Evolutionary conservation across 2,888 invertebrate genomes (phyloP), one percentile per base, ranked within the genome.

Genomic region (Epinotia brunnichana): DNA sequence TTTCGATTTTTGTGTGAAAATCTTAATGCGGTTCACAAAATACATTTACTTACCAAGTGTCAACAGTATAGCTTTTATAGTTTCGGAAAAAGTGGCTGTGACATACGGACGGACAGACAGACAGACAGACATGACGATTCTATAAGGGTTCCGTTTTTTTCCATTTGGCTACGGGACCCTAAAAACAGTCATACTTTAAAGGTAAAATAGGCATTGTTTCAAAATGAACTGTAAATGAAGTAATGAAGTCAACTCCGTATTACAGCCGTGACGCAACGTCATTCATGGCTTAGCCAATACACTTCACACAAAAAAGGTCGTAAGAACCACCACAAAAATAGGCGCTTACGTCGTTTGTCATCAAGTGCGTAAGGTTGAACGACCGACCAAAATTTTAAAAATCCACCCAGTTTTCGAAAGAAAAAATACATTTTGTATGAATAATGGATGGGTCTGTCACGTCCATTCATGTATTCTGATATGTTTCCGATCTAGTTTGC

Each of bases 341-440:
- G 61, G 35, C 72, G 39, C 24, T 62, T 72, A 72, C 10, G 17
- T 10, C 53, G 10, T 56, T 68, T 19, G 2, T n/a, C 7, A 11
- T 0, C 17, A 48, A 10, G 3, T 4, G 0, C 17, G 51, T 10
- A 69, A 62, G 81, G 92, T 86, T 90, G 86, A 92, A 90, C 76
- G 92, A 87, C 91, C 92, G 88, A 78, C 90, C 87, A 88, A 87
- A 85, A 87, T 91, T 86, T 90, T 87, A 88, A 88, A 79, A 82
- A 85, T 84, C 82, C 84, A 87, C 88, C 89, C 85, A 90, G 86
- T 87, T 90, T 84, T 87, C 78, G 82, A 86, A 84, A 78, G 74
- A 77, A 80, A 83, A 84, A 87, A 88, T 87, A 90, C 88, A 83
- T 76, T 78, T 86, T 86, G 79, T 79, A 85, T 81, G 76, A 78